Conservation (phyloP, 2,113 vertebrate genomes). For the Urocynchramus pylzowi region DNA sequence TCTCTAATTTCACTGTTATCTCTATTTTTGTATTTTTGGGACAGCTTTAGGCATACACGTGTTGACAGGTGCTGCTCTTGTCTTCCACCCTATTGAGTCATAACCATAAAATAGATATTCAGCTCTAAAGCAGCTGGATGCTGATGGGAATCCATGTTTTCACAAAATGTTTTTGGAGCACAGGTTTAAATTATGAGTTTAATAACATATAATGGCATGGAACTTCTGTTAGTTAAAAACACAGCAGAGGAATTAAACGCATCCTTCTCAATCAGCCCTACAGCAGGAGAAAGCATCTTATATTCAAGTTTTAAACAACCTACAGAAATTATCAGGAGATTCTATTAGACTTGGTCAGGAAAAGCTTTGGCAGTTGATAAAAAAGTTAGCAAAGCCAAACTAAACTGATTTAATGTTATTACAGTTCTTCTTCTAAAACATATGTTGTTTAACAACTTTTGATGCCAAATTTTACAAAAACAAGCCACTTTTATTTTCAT, state of each 20-base stretch:
- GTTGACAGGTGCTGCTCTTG: conserved; percentile 1
- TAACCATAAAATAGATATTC: neutral
- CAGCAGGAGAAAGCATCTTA: neutral
- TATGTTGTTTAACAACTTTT: neutral
- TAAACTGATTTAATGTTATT: neutral
- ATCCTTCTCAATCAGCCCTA: neutral
- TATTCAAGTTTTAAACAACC: neutral
- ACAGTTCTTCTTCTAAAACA: neutral
- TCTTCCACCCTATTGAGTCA: neutral
- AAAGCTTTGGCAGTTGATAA: neutral
- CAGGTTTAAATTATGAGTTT: conserved; percentile 35
- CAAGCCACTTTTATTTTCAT: neutral
- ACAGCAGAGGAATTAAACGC: neutral
- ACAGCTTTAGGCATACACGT: neutral
- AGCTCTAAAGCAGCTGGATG: conserved; percentile 15
- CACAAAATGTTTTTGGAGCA: conserved; percentile 5
- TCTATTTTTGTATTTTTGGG: neutral
- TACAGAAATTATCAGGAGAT: neutral
- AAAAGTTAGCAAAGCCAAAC: neutral
- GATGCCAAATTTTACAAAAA: neutral
- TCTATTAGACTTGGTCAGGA: neutral
- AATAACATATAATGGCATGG: conserved; percentile 16
- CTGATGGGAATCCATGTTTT: neutral
- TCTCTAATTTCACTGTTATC: neutral
- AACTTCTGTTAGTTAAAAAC: conserved; percentile 38